These are phyloP conservation scores for Drosophila melanica DNA, from an alignment of 1,140 invertebrate genomes.

Conservation along the genomic window DNA sequence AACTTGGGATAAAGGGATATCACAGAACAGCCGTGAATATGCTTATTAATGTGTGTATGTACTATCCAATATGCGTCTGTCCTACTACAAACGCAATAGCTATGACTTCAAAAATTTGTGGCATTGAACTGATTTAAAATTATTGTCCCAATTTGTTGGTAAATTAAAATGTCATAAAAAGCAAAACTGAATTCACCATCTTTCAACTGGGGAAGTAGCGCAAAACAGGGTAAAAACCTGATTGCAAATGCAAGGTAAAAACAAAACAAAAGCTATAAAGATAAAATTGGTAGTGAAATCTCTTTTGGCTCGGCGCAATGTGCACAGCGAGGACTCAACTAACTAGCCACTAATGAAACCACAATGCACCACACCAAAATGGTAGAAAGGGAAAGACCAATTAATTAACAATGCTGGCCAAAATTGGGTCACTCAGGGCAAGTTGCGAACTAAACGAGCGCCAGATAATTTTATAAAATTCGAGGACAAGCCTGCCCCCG, in stretches of 20 bases:
- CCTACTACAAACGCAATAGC: background rate
- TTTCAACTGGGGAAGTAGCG: background rate
- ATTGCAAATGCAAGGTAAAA: conserved; percentile 12
- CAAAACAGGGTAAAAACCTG: background rate
- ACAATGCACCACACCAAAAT: conserved; percentile 20
- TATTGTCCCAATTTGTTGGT: too few relatives aligned
- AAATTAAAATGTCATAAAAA: background rate
- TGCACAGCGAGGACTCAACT: conserved; percentile 11
- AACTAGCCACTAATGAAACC: conserved; percentile 26
- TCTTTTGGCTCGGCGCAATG: background rate
- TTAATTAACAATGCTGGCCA: conserved; percentile 23
- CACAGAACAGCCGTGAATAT: too few relatives aligned
- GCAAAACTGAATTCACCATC: background rate
- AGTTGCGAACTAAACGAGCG: conserved; percentile 1
- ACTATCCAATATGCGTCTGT: too few relatives aligned
- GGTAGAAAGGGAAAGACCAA: background rate
- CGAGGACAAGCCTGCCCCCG: conserved; percentile 3
- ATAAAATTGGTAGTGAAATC: conserved; percentile 1
- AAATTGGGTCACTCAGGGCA: conserved; percentile 16
- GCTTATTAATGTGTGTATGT: too few relatives aligned
- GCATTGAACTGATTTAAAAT: background rate
- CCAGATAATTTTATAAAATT: conserved; percentile 23
- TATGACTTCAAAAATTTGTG: background rate
- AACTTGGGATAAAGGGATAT: too few relatives aligned
- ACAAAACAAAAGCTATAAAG: background rate